Base-by-base conservation (phyloP, 2,888 invertebrate genomes). In the Boloria selene region DNA sequence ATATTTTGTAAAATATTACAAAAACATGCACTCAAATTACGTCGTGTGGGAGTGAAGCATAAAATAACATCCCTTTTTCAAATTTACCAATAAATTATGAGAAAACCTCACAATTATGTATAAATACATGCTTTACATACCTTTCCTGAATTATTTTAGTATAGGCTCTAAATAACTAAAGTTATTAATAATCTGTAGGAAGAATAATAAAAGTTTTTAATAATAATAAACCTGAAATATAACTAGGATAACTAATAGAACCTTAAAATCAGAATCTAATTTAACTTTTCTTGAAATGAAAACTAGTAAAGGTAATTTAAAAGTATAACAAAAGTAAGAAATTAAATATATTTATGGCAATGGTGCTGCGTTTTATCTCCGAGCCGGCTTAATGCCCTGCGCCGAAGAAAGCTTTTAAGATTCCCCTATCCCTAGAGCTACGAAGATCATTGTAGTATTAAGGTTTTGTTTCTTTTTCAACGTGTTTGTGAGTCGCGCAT, bases 351-450 rank as follows among this genome's bases (percentile, higher is more conserved):
- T 87, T 87, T 87, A 87, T 85, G 83, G 87, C 76, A 78, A 77
- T 74, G 77, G 78, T 84, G 49, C 49, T 52, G 52, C 76, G 74
- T 81, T 85, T 88, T 87, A 89, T 89, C 89, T 86, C 74, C 79
- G 79, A 81, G 80, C 79, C 75, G 79, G 77, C 82, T 86, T 88
- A 87, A 88, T 87, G 86, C 80, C 76, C 78, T 78, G 78, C 45
- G 80, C 80, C 80, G 81, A 78, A 81, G 84, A 82, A 85, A 83
- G 85, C 87, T 89, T 89, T 88, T 88, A 88, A 88, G 84, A 85
- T 83, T 77, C 81, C 78, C 76, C 81, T 84, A 85, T 84, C 86
- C 84, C 81, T 82, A 79, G 78, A 86, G 82, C 83, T 75, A 82
- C 80, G 77, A 79, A 84, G 79, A 79, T 74, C 75, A 74, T 77